These are phyloP conservation scores for Drosophila setosimentum DNA, from an alignment of 2,888 invertebrate species.

Conservation along the genomic window DNA sequence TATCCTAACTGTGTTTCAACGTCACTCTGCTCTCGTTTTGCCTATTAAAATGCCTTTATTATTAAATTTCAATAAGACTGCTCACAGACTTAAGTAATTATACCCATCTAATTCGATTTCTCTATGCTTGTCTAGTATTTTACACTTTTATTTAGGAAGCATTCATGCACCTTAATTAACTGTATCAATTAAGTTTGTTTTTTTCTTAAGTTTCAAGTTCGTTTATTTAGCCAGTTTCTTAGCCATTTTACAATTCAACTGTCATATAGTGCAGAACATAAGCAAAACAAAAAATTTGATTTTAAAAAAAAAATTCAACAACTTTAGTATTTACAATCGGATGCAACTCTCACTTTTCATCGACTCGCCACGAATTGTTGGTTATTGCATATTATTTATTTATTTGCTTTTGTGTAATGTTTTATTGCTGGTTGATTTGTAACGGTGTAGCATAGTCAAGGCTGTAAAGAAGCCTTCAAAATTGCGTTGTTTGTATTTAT, in stretches of 20 bases:
- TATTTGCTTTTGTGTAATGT: slow-evolving; percentile 3
- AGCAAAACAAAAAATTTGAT: background rate
- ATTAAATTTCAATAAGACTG: background rate
- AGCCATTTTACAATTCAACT: slow-evolving; percentile 30
- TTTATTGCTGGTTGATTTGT: slow-evolving; percentile 36
- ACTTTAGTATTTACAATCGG: slow-evolving; percentile 13
- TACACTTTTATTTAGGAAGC: background rate
- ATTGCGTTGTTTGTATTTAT: slow-evolving; percentile 27
- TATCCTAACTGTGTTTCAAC: background rate
- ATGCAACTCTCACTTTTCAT: slow-evolving; percentile 61
- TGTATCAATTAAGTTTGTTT: background rate
- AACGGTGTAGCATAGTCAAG: slow-evolving; percentile 47
- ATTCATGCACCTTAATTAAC: background rate
- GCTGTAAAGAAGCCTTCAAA: slow-evolving; percentile 67
- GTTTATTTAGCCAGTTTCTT: slow-evolving; percentile 16
- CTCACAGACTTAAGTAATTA: background rate
- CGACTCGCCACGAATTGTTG: slow-evolving; percentile 45
- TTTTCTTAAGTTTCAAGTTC: slow-evolving; percentile 5
- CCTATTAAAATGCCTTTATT: background rate
- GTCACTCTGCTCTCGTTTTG: background rate
- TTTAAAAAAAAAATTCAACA: background rate
- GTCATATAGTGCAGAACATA: slow-evolving; percentile 55
- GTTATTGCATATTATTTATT: slow-evolving; percentile 34
- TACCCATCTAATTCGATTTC: background rate
- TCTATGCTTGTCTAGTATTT: background rate